Base-by-base conservation (phyloP, 2,888 invertebrate species). In the Argynnis bischoffii region DNA sequence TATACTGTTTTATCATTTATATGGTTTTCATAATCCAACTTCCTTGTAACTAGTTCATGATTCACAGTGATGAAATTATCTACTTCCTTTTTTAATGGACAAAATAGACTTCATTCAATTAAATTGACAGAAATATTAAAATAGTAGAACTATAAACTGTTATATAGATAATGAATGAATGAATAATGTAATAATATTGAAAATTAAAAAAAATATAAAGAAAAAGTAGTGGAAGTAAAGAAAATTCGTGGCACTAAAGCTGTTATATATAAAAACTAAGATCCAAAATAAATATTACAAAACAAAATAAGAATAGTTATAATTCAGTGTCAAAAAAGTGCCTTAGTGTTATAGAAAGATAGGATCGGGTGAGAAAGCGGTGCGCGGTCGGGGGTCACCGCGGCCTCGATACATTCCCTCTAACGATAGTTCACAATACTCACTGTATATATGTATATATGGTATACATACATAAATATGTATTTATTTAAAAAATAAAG, bases 361-460 rank as follows among this genome's bases (percentile, higher is more conserved):
- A 86, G 87, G 86, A 87, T 86, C 87, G 81, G 74, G 79, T 92
- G 92, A 93, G 87, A 82, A 90, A 93, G 89, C 85, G 86, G 78
- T 78, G 75, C 73, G 74, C 81, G 88, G 88, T 90, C 89, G 82
- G 77, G 79, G 92, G 89, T 90, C 88, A 81, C 76, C 75, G 76
- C 78, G 79, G 78, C 81, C 77, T 79, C 89, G 84, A 91, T 92
- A 87, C 85, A 83, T 92, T 88, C 80, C 79, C 75, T 70, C 75
- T 76, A 77, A 79, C 65, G 65, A 67, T 67, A 69, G 63, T 67
- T 69, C 46, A 65, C 56, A 65, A 67, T 56, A 56, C 56, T 67
- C 51, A 41, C 50, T 16, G 8, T 51, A 46, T 41, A 41, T 18
- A 18, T 18, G 2, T 18, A 26, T 26, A 26, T 26, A 26, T 26